Evolutionary conservation across 2,113 vertebrate species (phyloP).

Genomic region (Neolamprologus longior): DNA sequence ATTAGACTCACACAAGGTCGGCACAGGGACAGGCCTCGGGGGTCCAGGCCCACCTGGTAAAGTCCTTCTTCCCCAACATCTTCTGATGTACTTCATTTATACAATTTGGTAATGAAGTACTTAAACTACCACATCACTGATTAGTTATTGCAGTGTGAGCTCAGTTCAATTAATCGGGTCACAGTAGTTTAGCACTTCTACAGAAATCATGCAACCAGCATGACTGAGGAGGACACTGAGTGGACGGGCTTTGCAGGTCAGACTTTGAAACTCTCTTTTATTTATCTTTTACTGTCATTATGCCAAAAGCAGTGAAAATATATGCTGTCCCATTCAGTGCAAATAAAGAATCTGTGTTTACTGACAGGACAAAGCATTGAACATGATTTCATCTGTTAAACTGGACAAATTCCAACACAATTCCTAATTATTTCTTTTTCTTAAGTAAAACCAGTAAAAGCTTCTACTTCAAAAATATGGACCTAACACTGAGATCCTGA

Average conservation of each 20-base stretch:
- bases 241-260: background rate
- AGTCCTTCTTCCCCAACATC: background rate
- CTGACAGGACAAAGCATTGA: rapidly evolving
- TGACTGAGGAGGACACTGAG: background rate
- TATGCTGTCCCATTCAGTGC: background rate
- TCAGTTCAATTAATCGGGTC: background rate
- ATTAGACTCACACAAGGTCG: rapidly evolving
- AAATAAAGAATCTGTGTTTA: background rate
- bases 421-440: rapidly evolving
- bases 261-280: background rate
- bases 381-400: background rate
- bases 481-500: background rate
- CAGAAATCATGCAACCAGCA: background rate
- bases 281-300: background rate
- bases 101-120: background rate
- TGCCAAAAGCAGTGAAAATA: background rate
- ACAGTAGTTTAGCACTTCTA: background rate
- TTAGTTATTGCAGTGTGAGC: background rate
- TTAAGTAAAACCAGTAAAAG: background rate
- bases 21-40: background rate
- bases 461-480: background rate
- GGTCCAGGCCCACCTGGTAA: rapidly evolving
- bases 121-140: background rate
- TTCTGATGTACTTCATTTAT: background rate
- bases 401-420: background rate